Evolutionary conservation across 2,113 vertebrate genomes (phyloP).

Genomic region (Oncorhynchus mykiss): DNA sequence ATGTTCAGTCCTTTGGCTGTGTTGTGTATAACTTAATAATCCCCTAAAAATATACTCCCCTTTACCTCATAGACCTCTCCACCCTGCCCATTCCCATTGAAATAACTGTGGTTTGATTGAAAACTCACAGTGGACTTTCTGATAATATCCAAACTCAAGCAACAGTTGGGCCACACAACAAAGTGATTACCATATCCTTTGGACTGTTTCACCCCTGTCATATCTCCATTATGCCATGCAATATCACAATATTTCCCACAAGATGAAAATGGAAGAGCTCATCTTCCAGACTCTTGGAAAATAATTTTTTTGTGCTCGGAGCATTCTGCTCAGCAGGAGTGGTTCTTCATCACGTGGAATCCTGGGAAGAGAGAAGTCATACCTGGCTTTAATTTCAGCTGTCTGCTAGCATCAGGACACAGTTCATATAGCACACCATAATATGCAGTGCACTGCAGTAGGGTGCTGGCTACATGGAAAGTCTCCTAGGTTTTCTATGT

Average conservation of each 20-base stretch:
- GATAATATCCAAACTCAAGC: conserved; percentile 4
- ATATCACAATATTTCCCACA: background rate
- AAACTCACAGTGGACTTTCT: conserved; percentile 18
- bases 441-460: conserved; percentile 59
- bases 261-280: background rate
- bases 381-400: conserved; percentile 73
- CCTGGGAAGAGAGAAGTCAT: conserved; percentile 52
- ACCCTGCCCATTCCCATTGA: conserved; percentile 10
- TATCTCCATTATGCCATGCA: background rate
- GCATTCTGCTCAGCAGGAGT: conserved; percentile 54
- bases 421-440: conserved; percentile 63
- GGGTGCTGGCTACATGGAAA: conserved; percentile 19
- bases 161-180: background rate
- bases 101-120: conserved; percentile 24
- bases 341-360: conserved; percentile 52
- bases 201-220: background rate
- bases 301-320: conserved; percentile 24
- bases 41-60: conserved; percentile 29
- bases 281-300: conserved; percentile 25
- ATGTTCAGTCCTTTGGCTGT: conserved; percentile 32
- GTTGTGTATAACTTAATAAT: conserved; percentile 44
- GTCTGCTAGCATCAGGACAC: conserved; percentile 64
- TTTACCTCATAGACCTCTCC: conserved; percentile 9
- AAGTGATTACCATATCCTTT: background rate
- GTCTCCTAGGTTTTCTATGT: too few relatives aligned